phyloP scores from a whole-genome alignment of 1,140 invertebrate genomes.

The Hesperophylax magnus region DNA sequence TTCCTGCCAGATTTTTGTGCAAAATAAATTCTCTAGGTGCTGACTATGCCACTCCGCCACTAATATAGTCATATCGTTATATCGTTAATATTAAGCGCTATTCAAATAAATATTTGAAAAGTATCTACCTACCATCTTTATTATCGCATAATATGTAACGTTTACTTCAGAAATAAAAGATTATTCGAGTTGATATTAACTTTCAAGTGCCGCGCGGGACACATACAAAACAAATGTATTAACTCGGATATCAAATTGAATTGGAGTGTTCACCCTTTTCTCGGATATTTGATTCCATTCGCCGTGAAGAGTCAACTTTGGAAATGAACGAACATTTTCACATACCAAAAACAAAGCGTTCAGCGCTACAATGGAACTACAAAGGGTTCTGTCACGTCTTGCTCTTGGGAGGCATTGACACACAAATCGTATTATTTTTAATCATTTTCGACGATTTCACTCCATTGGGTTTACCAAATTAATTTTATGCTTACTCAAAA shows the following conservation, averaged over 20 bases:
- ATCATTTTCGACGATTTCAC: slow-evolving; percentile 17
- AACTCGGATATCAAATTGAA: slow-evolving; percentile 18
- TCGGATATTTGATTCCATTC: not conserved
- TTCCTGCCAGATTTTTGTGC: too few relatives aligned
- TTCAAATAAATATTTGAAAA: too few relatives aligned
- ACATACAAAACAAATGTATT: slow-evolving; percentile 15
- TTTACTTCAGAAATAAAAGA: slow-evolving; percentile 2
- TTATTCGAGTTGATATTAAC: not conserved
- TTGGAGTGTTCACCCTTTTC: slow-evolving; percentile 6
- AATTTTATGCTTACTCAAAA: slow-evolving; percentile 35
- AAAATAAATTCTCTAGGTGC: too few relatives aligned
- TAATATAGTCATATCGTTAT: too few relatives aligned
- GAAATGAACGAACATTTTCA: slow-evolving; percentile 34
- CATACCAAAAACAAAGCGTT: slow-evolving; percentile 29
- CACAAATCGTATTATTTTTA: slow-evolving; percentile 29
- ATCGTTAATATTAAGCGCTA: too few relatives aligned
- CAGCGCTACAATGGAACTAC: slow-evolving; percentile 3
- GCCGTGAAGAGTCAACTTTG: slow-evolving; percentile 13
- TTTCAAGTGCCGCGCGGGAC: not conserved
- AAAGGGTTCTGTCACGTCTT: slow-evolving; percentile 11
- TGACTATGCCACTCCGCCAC: too few relatives aligned
- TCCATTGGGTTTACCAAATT: slow-evolving; percentile 28
- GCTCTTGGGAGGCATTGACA: slow-evolving; percentile 7
- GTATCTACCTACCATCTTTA: too few relatives aligned
- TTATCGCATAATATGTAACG: not conserved